A percentile compares a stretch with the other conserved stretches of the same genome.
These are phyloP conservation scores for Nomada goodeniana DNA, from an alignment of 2,888 invertebrate genomes.

Conservation along the genomic window DNA sequence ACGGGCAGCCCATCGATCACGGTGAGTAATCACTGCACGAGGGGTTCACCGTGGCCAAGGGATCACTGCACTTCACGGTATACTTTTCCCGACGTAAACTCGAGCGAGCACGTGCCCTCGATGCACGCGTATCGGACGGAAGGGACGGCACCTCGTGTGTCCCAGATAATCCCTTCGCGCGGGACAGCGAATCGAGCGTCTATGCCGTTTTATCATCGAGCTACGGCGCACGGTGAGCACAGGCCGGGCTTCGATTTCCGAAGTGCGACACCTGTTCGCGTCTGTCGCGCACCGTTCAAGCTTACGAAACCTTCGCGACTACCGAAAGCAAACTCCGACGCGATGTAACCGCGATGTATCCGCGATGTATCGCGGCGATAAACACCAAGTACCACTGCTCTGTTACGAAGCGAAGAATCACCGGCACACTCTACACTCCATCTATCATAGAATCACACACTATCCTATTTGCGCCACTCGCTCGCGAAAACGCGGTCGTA, in stretches of 20 bases:
- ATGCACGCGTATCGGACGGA: conserved; percentile 53
- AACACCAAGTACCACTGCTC: conserved; percentile 15
- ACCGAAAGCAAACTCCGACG: background rate
- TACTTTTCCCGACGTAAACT: conserved; percentile 8
- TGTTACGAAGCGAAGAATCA: background rate
- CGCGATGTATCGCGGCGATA: background rate
- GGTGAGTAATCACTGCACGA: background rate
- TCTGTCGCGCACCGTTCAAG: conserved; percentile 11
- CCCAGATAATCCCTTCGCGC: conserved; percentile 32
- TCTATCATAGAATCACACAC: conserved; percentile 26
- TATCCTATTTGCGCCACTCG: background rate
- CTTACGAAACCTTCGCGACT: background rate
- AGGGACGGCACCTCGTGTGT: conserved; percentile 37
- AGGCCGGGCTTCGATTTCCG: background rate
- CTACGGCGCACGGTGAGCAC: too few species aligned
- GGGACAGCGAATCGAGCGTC: conserved; percentile 16
- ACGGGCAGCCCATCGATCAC: conserved; percentile 15
- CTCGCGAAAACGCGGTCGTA: background rate
- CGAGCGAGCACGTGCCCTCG: conserved; percentile 45
- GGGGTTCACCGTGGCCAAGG: conserved; percentile 4
- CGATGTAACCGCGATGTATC: background rate
- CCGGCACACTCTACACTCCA: conserved; percentile 27
- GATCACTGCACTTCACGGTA: conserved; percentile 29
- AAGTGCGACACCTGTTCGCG: conserved; percentile 54
- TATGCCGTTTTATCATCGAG: too few species aligned